Evolutionary conservation across 2,797 vertebrate species (phyloP).

Genomic region (Siniperca undulata): DNA sequence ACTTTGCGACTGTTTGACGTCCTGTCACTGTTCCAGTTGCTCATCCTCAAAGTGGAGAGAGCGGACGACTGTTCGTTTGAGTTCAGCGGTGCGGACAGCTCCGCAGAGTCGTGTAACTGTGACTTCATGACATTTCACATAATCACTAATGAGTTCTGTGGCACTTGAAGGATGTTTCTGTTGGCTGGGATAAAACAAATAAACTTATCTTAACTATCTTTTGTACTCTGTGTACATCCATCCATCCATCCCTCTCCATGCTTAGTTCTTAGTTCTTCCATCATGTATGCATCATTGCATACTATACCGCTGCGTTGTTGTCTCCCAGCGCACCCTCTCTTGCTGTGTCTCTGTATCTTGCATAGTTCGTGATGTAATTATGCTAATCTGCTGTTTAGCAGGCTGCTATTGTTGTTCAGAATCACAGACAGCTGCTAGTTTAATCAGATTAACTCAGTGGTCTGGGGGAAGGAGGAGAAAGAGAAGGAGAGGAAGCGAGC

Average conservation of each 20-base stretch:
- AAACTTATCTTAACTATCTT: background rate
- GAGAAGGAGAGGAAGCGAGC: conserved; percentile 7
- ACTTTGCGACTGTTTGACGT: too few species aligned
- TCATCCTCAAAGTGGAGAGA: too few species aligned
- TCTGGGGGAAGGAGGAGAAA: background rate
- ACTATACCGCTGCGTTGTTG: background rate
- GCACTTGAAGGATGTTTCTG: background rate
- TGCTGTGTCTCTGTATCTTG: conserved; percentile 19
- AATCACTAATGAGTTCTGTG: background rate
- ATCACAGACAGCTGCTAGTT: conserved; percentile 48
- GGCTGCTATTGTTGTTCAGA: conserved; percentile 51
- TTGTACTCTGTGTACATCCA: background rate
- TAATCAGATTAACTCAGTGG: conserved; percentile 59
- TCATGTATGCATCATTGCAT: background rate
- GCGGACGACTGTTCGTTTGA: too few species aligned
- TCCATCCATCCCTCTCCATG: background rate
- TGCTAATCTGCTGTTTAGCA: conserved; percentile 53
- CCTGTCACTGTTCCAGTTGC: too few species aligned
- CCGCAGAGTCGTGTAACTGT: too few species aligned
- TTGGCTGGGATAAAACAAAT: background rate
- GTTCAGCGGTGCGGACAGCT: too few species aligned
- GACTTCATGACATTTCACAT: too few species aligned
- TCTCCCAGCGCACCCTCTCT: background rate
- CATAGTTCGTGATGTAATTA: conserved; percentile 61
- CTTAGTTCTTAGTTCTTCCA: background rate